Percentiles rank a stretch among this genome's conserved stretches.
Conservation (phyloP, 1,140 invertebrate genomes). For the Drosophila pachea region DNA sequence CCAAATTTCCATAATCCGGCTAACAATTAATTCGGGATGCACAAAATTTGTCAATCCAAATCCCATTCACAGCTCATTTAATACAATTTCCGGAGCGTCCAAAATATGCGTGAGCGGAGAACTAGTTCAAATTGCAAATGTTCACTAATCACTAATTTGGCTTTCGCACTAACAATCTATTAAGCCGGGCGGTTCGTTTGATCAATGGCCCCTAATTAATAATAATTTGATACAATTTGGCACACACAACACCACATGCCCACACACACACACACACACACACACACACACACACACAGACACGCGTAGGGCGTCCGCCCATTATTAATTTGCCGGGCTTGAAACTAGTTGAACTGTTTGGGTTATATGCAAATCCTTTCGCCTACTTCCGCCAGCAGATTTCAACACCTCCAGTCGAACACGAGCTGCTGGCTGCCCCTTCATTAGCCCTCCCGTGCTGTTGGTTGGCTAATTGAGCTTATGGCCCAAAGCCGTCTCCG, state of each 20-base stretch:
- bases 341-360: conserved; percentile 8
- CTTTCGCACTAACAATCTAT: neutral
- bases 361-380: conserved; percentile 32
- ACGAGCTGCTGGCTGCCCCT: conserved; percentile 8
- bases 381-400: neutral
- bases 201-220: conserved; percentile 45
- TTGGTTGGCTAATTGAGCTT: conserved; percentile 38
- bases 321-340: conserved; percentile 39
- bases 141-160: conserved; percentile 12
- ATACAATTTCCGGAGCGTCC: neutral
- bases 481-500: conserved; percentile 8
- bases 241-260: too few relatives aligned
- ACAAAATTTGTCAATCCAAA: neutral
- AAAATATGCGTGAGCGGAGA: neutral
- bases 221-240: conserved; percentile 46
- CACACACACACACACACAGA: neutral
- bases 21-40: too few relatives aligned
- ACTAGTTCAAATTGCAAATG: conserved; percentile 9
- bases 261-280: conserved; percentile 5
- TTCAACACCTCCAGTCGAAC: conserved; percentile 20
- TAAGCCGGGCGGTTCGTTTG: conserved; percentile 18
- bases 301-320: too few relatives aligned
- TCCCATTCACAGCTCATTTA: conserved; percentile 2
- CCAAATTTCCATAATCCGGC: too few relatives aligned
- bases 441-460: conserved; percentile 18